Evolutionary conservation across 1,140 invertebrate genomes (phyloP), one percentile per base, ranked within the genome.

Genomic region (Drosophila sturtevanti): DNA sequence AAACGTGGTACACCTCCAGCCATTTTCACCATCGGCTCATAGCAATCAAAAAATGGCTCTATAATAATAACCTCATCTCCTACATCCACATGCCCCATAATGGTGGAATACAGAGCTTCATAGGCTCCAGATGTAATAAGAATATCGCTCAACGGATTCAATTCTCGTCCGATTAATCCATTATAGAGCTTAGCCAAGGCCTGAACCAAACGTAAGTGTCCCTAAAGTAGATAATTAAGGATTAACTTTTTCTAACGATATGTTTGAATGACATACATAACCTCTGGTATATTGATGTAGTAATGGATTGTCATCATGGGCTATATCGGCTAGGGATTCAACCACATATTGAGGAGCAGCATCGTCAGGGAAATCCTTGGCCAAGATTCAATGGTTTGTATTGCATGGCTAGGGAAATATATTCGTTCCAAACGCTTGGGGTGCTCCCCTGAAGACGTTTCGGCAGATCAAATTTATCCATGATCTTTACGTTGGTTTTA

Each of bases 11-110:
- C 93, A 10, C 98, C 99, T 1, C 97, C 98, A 31, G 97, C 97
- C 79, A 95, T 94, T 80, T 93, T 94, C 1, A 99, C 96, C 96
- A 99, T 98, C 1, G 98, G 98, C 69, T 97, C 96, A 91, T 99
- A 99, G 90, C 98, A 99, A 92, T 99, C 99, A 92, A 98, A 99
- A 92, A 97, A 99, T 7, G 99, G 99, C 92, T 99, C 99, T 71
- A 99, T 98, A 27, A 99, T 98, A 70, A 99, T 98, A 69, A 98
- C 98, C 92, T 99, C 98, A 93, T 96, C 96, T 1, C 96, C 97
- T 52, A 93, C 94, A 79, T 96, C 95, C 7, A 98, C 94, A 84
- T 97, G 95, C 21, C 98, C 98, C 93, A 96, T 92, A 64, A 99
- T 95, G 14, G 96, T 93, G 71, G 95, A 96, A 92, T 95, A 98